Percentiles rank a stretch among this genome's conserved stretches.
Evolutionary conservation across 2,888 invertebrate species (phyloP).

Genomic region (Exephanes ischioxanthus): DNA sequence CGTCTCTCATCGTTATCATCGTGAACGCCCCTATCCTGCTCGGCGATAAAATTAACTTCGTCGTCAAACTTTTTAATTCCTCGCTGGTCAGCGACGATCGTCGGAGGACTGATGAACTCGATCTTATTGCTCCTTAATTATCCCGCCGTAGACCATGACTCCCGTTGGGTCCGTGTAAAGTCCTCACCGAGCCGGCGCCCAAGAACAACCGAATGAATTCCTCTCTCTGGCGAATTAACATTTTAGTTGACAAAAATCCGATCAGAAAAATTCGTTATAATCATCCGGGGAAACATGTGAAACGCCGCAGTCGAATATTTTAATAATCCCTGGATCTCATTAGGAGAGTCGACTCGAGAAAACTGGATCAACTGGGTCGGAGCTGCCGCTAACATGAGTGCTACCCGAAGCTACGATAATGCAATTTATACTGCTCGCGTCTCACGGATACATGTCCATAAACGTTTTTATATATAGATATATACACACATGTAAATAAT

Average conservation of each 20-base stretch:
- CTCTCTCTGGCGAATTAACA: neutral
- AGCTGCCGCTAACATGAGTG: neutral
- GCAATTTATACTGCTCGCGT: constrained; percentile 15
- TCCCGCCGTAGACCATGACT: constrained; percentile 40
- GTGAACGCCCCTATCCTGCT: neutral
- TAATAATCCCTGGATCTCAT: constrained; percentile 56
- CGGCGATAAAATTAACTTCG: constrained; percentile 34
- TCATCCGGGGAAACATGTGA: neutral
- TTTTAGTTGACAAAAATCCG: too few relatives aligned
- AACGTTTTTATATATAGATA: neutral
- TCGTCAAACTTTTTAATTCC: constrained; percentile 4
- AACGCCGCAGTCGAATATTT: neutral
- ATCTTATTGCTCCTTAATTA: constrained; percentile 57
- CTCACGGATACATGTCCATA: constrained; percentile 8
- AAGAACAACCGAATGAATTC: too few relatives aligned
- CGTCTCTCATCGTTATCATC: constrained; percentile 37
- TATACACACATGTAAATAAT: constrained; percentile 4
- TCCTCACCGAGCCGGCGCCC: neutral
- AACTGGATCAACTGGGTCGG: constrained; percentile 48
- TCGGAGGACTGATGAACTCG: constrained; percentile 39
- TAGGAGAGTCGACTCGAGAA: constrained; percentile 51
- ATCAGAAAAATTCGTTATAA: neutral
- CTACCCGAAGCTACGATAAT: constrained; percentile 13
- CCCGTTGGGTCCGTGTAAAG: constrained; percentile 18
- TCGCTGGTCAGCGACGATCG: neutral